Percentiles rank a stretch among this genome's conserved stretches.
These are phyloP conservation scores for Fistularia commersonii DNA, from an alignment of 2,797 vertebrate species.

Conservation along the genomic window DNA sequence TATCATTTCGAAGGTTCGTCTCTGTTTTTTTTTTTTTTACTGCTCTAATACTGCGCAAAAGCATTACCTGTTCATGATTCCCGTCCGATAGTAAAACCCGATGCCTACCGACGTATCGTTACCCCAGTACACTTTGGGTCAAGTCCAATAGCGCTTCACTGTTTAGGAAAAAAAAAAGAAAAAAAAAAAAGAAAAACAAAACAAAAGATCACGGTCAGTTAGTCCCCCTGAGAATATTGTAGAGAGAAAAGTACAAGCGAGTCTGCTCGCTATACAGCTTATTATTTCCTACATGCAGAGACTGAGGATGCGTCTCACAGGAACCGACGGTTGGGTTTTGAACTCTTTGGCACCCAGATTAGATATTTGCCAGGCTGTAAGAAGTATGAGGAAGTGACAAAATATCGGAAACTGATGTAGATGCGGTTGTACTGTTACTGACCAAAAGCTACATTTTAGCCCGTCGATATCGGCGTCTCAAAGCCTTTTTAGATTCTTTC, in stretches of 20 bases:
- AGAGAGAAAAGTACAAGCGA: conserved; percentile 39
- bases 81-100: conserved; percentile 11
- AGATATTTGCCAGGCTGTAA: conserved; percentile 34
- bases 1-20: too few species aligned
- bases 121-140: conserved; percentile 18
- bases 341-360: conserved; percentile 67
- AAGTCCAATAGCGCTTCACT: conserved; percentile 30
- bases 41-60: conserved; percentile 7
- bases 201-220: conserved; percentile 28
- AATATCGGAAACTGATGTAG: conserved; percentile 9
- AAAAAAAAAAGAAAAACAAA: too few species aligned
- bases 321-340: conserved; percentile 53
- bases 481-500: conserved; percentile 5
- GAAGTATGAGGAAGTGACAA: conserved; percentile 35
- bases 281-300: conserved; percentile 26
- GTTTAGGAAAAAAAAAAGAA: too few species aligned
- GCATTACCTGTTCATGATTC: conserved; percentile 40
- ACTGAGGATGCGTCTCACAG: conserved; percentile 46
- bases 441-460: too few species aligned
- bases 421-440: not conserved
- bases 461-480: conserved; percentile 1
- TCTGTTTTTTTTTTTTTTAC: too few species aligned
- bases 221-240: conserved; percentile 67
- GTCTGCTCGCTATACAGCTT: conserved; percentile 42
- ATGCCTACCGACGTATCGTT: not conserved